These are phyloP conservation scores for Onthophagus taurus DNA, from an alignment of 1,140 invertebrate species.

Conservation along the genomic window DNA sequence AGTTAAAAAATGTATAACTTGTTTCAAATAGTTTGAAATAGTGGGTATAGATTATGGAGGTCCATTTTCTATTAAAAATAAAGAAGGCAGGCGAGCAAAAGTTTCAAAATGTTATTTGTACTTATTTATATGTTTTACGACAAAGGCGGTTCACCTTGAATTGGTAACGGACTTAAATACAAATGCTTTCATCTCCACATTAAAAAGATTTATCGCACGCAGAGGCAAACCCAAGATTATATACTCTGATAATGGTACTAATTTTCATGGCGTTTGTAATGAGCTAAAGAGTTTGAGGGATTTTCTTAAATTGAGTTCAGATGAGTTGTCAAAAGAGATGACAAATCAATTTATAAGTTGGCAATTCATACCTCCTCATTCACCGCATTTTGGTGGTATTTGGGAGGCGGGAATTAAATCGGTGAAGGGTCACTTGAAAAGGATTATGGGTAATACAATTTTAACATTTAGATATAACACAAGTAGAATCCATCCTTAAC, in stretches of 20 bases:
- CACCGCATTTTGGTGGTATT: too few relatives aligned
- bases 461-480: not conserved
- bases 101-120: slow-evolving; percentile 17
- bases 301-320: too few relatives aligned
- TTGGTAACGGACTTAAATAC: slow-evolving; percentile 19
- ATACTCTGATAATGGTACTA: slow-evolving; percentile 14
- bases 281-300: too few relatives aligned
- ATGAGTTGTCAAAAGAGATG: too few relatives aligned
- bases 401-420: too few relatives aligned
- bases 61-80: slow-evolving; percentile 22
- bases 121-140: slow-evolving; percentile 8
- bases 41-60: slow-evolving; percentile 26
- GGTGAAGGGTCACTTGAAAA: too few relatives aligned
- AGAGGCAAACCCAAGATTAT: slow-evolving; percentile 23
- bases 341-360: too few relatives aligned
- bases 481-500: too few relatives aligned
- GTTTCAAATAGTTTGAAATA: too few relatives aligned
- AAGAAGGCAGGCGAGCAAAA: slow-evolving; percentile 18
- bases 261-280: not conserved
- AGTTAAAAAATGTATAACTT: too few relatives aligned
- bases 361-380: too few relatives aligned
- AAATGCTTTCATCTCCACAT: slow-evolving; percentile 22
- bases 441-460: too few relatives aligned
- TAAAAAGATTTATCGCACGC: slow-evolving; percentile 29
- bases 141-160: slow-evolving; percentile 29